Conservation (phyloP, 2,888 invertebrate genomes). For the Netelia melanura region DNA sequence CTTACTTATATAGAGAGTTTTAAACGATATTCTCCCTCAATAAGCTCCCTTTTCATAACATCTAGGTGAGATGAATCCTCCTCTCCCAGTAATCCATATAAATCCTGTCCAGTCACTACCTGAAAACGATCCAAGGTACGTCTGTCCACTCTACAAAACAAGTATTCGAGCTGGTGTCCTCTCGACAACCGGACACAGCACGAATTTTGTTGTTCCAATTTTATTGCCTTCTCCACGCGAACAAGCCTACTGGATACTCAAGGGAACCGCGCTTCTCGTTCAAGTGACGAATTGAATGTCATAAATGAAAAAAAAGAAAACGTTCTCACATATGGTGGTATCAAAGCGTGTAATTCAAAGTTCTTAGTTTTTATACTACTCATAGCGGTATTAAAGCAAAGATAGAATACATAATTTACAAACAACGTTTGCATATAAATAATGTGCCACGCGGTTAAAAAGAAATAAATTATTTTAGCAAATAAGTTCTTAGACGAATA, state of each 20-base stretch:
- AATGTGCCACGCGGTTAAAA: slow-evolving; percentile 1
- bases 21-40: slow-evolving; percentile 2
- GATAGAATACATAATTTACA: slow-evolving; percentile 2
- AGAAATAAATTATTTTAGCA: slow-evolving; percentile 57
- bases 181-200: slow-evolving; percentile 97
- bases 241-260: slow-evolving; percentile 94
- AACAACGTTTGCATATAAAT: slow-evolving; percentile 39
- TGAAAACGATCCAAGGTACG: slow-evolving; percentile 88
- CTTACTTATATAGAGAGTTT: neutral
- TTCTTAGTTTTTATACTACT: slow-evolving; percentile 7
- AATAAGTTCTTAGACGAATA: neutral
- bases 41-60: slow-evolving; percentile 31
- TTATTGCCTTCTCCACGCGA: slow-evolving; percentile 88
- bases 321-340: neutral
- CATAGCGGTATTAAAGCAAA: slow-evolving; percentile 17
- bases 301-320: neutral
- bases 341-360: slow-evolving; percentile 40
- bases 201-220: slow-evolving; percentile 95
- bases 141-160: slow-evolving; percentile 95
- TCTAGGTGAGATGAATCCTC: slow-evolving; percentile 91
- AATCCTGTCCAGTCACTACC: slow-evolving; percentile 88
- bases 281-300: slow-evolving; percentile 89
- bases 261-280: slow-evolving; percentile 94
- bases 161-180: slow-evolving; percentile 93
- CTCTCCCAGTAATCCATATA: slow-evolving; percentile 89